These are phyloP conservation scores for Mercenaria mercenaria DNA, from an alignment of 1,140 invertebrate genomes.

Conservation along the genomic window DNA sequence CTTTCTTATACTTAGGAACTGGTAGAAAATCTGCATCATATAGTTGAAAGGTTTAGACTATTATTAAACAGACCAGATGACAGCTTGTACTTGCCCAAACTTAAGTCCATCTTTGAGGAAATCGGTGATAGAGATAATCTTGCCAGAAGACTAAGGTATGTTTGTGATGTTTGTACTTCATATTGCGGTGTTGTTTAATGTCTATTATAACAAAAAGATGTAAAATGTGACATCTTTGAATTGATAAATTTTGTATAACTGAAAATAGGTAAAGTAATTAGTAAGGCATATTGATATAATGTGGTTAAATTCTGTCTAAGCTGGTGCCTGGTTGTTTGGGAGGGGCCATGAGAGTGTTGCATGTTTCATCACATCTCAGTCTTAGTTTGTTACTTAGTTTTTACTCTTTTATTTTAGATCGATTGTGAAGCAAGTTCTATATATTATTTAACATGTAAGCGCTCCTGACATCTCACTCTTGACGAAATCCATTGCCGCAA, in stretches of 20 bases:
- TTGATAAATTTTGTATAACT: background rate
- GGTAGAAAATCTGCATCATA: background rate
- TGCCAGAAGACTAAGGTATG: background rate
- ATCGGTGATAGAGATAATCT: background rate
- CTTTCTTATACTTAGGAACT: too few species aligned
- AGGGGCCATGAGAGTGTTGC: too few species aligned
- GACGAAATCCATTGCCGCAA: background rate
- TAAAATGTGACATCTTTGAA: too few species aligned
- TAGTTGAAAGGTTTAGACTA: background rate
- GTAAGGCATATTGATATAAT: too few species aligned
- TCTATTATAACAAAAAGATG: too few species aligned
- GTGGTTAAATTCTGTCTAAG: too few species aligned
- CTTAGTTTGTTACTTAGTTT: too few species aligned
- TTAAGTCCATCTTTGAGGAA: background rate
- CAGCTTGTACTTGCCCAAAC: background rate
- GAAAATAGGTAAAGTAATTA: background rate
- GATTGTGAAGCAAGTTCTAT: too few species aligned
- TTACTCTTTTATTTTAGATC: too few species aligned
- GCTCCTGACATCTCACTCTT: background rate
- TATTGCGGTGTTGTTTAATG: too few species aligned
- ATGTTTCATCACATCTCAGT: too few species aligned
- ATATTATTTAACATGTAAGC: background rate
- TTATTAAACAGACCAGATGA: background rate
- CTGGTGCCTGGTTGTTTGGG: too few species aligned
- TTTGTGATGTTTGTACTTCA: background rate